Evolutionary conservation across 2,888 invertebrate genomes (phyloP).

Genomic region (Eurois occulta): DNA sequence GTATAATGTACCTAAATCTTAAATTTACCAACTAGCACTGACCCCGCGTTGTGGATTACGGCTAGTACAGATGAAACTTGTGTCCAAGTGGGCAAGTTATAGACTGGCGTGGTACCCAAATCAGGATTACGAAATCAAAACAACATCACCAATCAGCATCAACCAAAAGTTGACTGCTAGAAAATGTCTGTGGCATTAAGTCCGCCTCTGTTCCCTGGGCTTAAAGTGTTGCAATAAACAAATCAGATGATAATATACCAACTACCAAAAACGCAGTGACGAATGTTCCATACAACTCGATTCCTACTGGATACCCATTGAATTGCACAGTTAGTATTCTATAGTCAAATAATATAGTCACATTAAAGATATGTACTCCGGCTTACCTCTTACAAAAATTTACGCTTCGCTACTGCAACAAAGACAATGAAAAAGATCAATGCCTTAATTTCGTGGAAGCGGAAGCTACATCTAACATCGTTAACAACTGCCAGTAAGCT

Average conservation of each 20-base stretch:
- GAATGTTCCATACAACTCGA: no score
- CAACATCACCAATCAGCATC: neutral
- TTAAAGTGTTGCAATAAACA: neutral
- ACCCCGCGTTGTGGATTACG: neutral
- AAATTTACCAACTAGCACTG: neutral
- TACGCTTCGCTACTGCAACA: no score
- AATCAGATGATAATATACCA: neutral
- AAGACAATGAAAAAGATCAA: conserved; percentile 46
- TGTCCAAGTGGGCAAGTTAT: neutral
- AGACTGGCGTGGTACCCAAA: neutral
- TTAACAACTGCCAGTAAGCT: conserved; percentile 36
- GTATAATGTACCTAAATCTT: neutral
- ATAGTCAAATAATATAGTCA: no score
- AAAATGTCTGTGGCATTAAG: neutral
- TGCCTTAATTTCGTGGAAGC: conserved; percentile 33
- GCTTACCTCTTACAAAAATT: no score
- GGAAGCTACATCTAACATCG: conserved; percentile 45
- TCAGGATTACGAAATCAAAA: conserved; percentile 2
- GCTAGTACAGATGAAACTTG: neutral
- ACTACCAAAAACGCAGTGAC: no score
- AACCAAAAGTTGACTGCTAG: neutral
- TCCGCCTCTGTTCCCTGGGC: neutral
- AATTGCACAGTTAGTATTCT: no score
- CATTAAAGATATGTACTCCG: no score
- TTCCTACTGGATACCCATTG: no score